Conservation (phyloP, 2,888 invertebrate species). For the Gasteruption jaculator region DNA sequence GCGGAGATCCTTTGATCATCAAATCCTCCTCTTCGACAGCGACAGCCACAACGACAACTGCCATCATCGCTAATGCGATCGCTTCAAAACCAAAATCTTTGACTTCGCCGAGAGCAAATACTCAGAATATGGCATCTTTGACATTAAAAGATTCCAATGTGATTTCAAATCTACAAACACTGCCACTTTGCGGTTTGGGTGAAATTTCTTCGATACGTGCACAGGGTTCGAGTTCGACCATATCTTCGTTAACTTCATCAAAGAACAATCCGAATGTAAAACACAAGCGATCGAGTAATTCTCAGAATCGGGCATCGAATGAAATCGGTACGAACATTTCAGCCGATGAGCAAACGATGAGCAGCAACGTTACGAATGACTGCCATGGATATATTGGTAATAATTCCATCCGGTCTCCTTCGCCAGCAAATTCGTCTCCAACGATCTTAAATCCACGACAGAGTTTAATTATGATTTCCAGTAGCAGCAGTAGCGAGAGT, state of each 20-base stretch:
- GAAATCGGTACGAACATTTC: no score
- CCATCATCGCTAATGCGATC: constrained; percentile 23
- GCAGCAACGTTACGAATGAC: not conserved
- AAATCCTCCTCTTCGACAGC: constrained; percentile 15
- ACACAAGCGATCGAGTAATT: constrained; percentile 22
- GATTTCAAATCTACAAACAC: no score
- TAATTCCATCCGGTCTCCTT: constrained; percentile 26
- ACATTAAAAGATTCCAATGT: no score
- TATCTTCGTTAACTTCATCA: constrained; percentile 34
- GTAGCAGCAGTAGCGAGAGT: constrained; percentile 51
- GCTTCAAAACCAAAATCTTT: no score
- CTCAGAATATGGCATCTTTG: no score
- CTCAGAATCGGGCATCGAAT: no score
- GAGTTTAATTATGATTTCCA: constrained; percentile 36
- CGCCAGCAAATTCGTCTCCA: constrained; percentile 35
- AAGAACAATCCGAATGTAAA: constrained; percentile 38
- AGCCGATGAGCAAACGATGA: no score
- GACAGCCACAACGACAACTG: constrained; percentile 27
- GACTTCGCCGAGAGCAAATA: no score
- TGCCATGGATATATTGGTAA: not conserved
- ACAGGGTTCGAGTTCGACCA: constrained; percentile 33
- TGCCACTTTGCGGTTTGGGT: constrained; percentile 34
- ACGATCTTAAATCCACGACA: constrained; percentile 43
- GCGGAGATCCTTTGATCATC: constrained; percentile 21
- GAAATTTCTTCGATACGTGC: constrained; percentile 32